Evolutionary conservation across 2,888 invertebrate genomes (phyloP), one percentile per base, ranked within the genome.

Genomic region (Andricus curvator): DNA sequence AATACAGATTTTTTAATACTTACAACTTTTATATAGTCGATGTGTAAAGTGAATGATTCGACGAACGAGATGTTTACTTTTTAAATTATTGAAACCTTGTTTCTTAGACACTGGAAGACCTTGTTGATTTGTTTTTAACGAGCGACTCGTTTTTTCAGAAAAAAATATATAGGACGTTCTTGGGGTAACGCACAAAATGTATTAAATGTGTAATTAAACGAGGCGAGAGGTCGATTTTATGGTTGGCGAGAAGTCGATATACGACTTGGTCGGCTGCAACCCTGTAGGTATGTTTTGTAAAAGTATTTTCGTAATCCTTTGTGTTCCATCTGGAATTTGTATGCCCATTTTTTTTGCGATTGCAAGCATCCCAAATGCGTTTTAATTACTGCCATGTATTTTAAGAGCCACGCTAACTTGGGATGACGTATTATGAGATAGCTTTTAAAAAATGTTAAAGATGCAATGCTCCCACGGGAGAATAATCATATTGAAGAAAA

Each of bases 401-500:
- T 91, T 89, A 91, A 88, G 86, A 87, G 86, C 87, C 88, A 90
- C 90, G 89, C 91, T 91, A 90, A 91, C 90, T 90, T 92, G 91
- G 92, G 89, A 91, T 88, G 88, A 88, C 84, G 88, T 88, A 89
- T 64, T 88, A 89, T 89, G 88, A 91, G 88, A 88, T 90, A 91
- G 91, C 90, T 92, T 92, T 90, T 91, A 91, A 91, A 86, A 86
- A 89, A 90, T 91, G 89, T 91, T 92, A 89, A 89, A 89, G 70
- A 70, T 70, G 70, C 48, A 70, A 44, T 70, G 87, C 86, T 88
- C 87, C 85, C 82, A 86, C 81, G 84, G 86, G 85, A 87, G 86
- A 80, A 41, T 78, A 85, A 85, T 85, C 88, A 86, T 88, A 89
- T 88, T 88, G 84, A 85, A 87, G 83, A 85, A 86, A 81, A 83